Conservation (phyloP, 2,797 vertebrate species). For the Sebastes hubbsi region DNA sequence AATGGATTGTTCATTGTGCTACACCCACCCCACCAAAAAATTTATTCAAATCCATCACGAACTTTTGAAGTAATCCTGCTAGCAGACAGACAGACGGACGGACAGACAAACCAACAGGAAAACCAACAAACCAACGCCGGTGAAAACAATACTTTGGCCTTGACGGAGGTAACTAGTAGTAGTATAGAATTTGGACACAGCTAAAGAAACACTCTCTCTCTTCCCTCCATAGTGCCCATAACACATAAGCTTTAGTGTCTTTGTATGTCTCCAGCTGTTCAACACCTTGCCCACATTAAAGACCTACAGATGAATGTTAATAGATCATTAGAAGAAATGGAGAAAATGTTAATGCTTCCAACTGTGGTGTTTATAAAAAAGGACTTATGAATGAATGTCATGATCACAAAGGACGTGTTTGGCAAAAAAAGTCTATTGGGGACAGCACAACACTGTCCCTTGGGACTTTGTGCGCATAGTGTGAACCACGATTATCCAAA, state of each 20-base stretch:
- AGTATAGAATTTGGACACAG: background rate
- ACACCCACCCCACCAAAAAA: too few relatives aligned
- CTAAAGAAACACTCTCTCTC: background rate
- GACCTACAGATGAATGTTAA: background rate
- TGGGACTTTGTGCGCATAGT: background rate
- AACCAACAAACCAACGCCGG: too few relatives aligned
- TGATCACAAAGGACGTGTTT: background rate
- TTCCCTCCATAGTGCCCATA: background rate
- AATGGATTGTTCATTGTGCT: too few relatives aligned
- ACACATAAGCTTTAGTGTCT: background rate
- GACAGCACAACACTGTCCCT: background rate
- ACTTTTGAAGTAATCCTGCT: too few relatives aligned
- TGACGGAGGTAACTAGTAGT: background rate
- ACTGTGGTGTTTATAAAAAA: background rate
- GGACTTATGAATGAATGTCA: background rate
- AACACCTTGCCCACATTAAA: background rate
- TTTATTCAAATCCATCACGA: too few relatives aligned
- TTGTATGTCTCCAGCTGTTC: background rate
- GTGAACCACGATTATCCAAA: background rate
- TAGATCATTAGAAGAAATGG: background rate
- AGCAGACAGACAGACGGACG: too few relatives aligned
- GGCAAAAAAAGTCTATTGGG: background rate
- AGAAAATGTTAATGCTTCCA: background rate
- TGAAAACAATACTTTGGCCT: too few relatives aligned
- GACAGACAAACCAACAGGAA: too few relatives aligned